Evolutionary conservation across 2,888 invertebrate species (phyloP).

Genomic region (Drosophila falleni): DNA sequence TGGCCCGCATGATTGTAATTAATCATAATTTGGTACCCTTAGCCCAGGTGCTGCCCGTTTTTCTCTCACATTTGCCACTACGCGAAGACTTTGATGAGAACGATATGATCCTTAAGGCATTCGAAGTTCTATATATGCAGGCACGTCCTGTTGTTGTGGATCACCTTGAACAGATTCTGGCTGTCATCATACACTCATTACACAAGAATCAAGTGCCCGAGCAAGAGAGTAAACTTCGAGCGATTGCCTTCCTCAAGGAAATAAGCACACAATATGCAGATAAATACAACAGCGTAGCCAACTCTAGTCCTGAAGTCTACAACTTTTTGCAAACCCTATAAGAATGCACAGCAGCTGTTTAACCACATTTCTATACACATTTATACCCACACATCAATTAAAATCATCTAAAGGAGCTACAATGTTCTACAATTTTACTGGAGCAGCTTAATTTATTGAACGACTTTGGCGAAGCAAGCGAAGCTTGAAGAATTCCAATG

Average conservation of each 20-base stretch:
- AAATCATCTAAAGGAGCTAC: not conserved
- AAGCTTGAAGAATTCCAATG: slow-evolving; percentile 26
- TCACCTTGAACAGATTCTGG: slow-evolving; percentile 87
- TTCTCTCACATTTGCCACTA: slow-evolving; percentile 90
- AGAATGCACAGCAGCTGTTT: slow-evolving; percentile 16
- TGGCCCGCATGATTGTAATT: slow-evolving; percentile 90
- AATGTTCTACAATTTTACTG: not conserved
- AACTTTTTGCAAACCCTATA: slow-evolving; percentile 81
- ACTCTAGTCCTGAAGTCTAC: slow-evolving; percentile 79
- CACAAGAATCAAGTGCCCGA: slow-evolving; percentile 87
- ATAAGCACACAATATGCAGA: slow-evolving; percentile 87
- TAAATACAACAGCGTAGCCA: slow-evolving; percentile 86
- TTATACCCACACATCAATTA: not conserved
- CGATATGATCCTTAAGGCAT: slow-evolving; percentile 89
- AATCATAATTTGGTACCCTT: slow-evolving; percentile 89
- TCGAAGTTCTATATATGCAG: slow-evolving; percentile 88
- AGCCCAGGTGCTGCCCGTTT: slow-evolving; percentile 90
- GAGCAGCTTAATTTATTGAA: slow-evolving; percentile 9
- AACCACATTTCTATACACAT: slow-evolving; percentile 9
- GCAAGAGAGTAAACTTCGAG: slow-evolving; percentile 68
- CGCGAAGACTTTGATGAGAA: slow-evolving; percentile 91
- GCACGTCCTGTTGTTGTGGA: slow-evolving; percentile 87
- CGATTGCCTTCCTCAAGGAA: slow-evolving; percentile 87
- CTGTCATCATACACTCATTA: slow-evolving; percentile 87
- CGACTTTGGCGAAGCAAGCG: slow-evolving; percentile 3